Base-by-base conservation (phyloP, 2,113 vertebrate genomes). In the Xerus inauris region DNA sequence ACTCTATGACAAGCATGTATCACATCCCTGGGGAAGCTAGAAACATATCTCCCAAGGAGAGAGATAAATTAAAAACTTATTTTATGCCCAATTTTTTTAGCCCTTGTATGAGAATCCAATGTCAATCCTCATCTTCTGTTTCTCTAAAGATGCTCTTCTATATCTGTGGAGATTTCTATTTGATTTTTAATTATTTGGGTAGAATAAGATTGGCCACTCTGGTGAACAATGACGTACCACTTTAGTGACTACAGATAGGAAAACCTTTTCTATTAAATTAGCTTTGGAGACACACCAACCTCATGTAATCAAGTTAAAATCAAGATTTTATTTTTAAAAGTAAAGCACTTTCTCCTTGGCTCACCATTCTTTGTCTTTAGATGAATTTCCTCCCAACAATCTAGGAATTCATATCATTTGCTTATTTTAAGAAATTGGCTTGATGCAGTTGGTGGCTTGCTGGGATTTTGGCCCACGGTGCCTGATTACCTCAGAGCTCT, bases 271-370 rank as follows among this genome's bases (percentile, higher is more conserved):
- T 62, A 35, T 84, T 80, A 76, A 82, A 20, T 96, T 80, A 80
- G 1, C 3, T 85, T 88, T 85, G 12, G 38, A 87, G 35, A 69
- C 59, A 67, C 2, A 30, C 6, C 54, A 83, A 57, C 8, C 2
- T n/a, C 51, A 76, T 69, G 32, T 20, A 35, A 51, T 73, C n/a
- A 49, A 80, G 28, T 85, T 89, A 35, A 82, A 69, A 13, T 73
- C 38, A 80, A 17, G 35, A 22, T 94, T 95, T 95, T 65, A 47
- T 71, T 51, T 54, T 90, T 45, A 71, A 35, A 96, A 24, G 30
- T 24, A 59, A 88, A 47, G 6, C 14, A 87, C 26, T 51, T 87
- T 87, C 1, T 77, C 77, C 17, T 47, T 84, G 8, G 3, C 28
- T 19, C 77, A 8, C 0, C 3, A 71, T 57, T 90, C 76, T 80